These are phyloP conservation scores for Drosophila pectinifera DNA, from an alignment of 1,140 invertebrate genomes.

Conservation along the genomic window DNA sequence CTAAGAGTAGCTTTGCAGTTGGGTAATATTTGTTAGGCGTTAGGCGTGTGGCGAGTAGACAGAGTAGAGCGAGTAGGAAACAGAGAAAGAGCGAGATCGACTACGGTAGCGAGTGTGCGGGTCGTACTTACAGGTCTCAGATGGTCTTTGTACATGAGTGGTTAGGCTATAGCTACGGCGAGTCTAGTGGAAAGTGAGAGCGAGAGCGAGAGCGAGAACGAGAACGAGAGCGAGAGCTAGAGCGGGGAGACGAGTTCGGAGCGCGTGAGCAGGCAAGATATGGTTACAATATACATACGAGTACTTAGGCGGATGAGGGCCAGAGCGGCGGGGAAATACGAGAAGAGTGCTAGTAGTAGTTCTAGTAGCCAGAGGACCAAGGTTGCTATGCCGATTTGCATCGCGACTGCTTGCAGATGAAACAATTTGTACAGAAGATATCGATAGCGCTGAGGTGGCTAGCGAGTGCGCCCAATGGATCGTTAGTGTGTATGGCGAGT, in stretches of 20 bases:
- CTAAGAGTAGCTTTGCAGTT: slow-evolving; percentile 4
- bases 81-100: slow-evolving; percentile 30
- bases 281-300: slow-evolving; percentile 63
- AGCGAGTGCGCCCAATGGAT: slow-evolving; percentile 5
- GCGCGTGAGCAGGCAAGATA: slow-evolving; percentile 61
- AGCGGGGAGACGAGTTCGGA: slow-evolving; percentile 30
- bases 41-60: slow-evolving; percentile 15
- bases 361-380: slow-evolving; percentile 23
- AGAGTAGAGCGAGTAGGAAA: slow-evolving; percentile 23
- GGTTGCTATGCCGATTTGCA: slow-evolving; percentile 7
- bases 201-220: not conserved
- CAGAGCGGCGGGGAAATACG: slow-evolving; percentile 14
- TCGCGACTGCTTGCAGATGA: slow-evolving; percentile 27
- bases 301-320: slow-evolving; percentile 33
- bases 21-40: no score
- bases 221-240: slow-evolving; percentile 5
- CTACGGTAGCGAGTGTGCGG: slow-evolving; percentile 52
- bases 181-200: slow-evolving; percentile 38
- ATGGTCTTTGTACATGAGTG: slow-evolving; percentile 67
- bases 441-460: slow-evolving; percentile 26
- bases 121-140: slow-evolving; percentile 62
- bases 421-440: slow-evolving; percentile 47
- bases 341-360: slow-evolving; percentile 17
- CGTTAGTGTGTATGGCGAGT: slow-evolving; percentile 38
- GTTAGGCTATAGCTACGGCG: slow-evolving; percentile 59